Evolutionary conservation across 2,888 invertebrate genomes (phyloP), one percentile per base, ranked within the genome.

Genomic region (Ophioninae sp.): DNA sequence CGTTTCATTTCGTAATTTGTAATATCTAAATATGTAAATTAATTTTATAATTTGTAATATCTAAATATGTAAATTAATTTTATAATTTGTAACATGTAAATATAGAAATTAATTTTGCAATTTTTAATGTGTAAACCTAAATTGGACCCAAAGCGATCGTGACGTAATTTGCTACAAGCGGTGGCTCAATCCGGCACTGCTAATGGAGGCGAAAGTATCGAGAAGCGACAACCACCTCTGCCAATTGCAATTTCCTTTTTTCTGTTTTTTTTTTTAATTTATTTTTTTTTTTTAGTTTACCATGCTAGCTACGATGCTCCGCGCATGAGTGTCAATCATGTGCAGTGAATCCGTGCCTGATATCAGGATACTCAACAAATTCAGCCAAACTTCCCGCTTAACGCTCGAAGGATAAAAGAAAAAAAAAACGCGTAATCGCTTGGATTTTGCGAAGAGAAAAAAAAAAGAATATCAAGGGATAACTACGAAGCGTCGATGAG

Each of bases 401-500:
- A 62, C 65, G n/a, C 17, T 69, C 13, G 23, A 73, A 41, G n/a
- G 50, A 17, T 50, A 13, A 0, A 17, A 6, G 37, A 20, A 3
- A 37, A n/a, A n/a, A n/a, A 64, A 62, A 7, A 62, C 50, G 7
- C 20, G 37, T 7, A 37, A 13, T n/a, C 30, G 3, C 59, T 6
- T 10, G 8, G 8, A 17, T 7, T 37, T 37, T 68, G 23, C 23
- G 17, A 61, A 30, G 21, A 64, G 8, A 50, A 64, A 23, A 65
- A 81, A 50, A 56, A 39, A 57, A 64, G 20, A 50, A 8, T 30
- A 30, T 30, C 30, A 30, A 30, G 30, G 30, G 7, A 39, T 64
- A 65, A 23, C 82, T 79, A 83, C 73, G 23, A 81, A 84, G 82
- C 79, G 17, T 80, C 72, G 79, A 77, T 79, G 73, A 88, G 86